Conservation (phyloP, 1,140 invertebrate species). For the fruit fly (Drosophila melanogaster) region DNA sequence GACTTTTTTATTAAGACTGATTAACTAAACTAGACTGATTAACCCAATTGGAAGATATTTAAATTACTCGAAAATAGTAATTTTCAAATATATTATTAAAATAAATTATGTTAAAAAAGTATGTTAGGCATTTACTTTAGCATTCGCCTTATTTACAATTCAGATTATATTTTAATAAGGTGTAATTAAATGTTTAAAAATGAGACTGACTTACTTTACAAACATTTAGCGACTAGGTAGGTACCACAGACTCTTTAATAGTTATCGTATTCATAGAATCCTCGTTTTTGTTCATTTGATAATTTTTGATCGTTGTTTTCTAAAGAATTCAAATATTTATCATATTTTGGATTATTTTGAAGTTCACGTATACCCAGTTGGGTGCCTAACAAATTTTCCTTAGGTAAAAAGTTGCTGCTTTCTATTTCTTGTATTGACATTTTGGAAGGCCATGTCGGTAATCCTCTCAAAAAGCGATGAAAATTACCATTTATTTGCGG, state of each 20-base stretch:
- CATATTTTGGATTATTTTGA: background rate
- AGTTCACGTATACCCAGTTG: constrained; percentile 5
- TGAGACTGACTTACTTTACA: background rate
- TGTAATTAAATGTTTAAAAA: background rate
- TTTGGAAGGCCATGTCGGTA: constrained; percentile 11
- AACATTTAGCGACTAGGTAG: background rate
- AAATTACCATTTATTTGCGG: constrained; percentile 43
- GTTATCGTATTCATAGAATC: constrained; percentile 22
- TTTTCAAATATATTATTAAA: background rate
- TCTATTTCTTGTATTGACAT: background rate
- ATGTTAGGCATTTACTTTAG: background rate
- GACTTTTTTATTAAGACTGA: no score
- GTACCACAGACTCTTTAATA: constrained; percentile 12
- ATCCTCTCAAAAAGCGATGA: constrained; percentile 36
- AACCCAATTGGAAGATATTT: constrained; percentile 1
- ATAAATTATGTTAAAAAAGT: background rate
- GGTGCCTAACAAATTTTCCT: constrained; percentile 8
- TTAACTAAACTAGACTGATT: no score
- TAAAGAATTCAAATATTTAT: constrained; percentile 3
- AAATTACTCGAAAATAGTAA: constrained; percentile 4
- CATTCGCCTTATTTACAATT: constrained; percentile 15
- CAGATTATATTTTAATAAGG: background rate
- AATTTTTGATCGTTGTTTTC: constrained; percentile 6
- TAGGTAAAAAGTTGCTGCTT: constrained; percentile 5
- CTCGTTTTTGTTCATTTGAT: constrained; percentile 1